These are phyloP conservation scores for Thaumetopoea pityocampa DNA, from an alignment of 1,140 invertebrate genomes.

Conservation along the genomic window DNA sequence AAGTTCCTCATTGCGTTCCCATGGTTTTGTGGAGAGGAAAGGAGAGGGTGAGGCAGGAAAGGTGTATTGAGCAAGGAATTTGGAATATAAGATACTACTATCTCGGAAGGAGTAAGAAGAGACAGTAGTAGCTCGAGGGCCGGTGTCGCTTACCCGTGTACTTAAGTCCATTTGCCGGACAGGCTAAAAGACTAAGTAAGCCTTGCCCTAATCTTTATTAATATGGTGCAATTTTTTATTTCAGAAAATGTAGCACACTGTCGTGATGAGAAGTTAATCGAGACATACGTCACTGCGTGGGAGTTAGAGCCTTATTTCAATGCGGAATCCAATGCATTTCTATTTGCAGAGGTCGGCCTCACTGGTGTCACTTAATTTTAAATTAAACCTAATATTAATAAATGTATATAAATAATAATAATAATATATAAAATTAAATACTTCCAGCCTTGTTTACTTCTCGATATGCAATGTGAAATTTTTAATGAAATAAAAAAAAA, in stretches of 20 bases:
- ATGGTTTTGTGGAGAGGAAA: too few species aligned
- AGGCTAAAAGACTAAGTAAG: neutral
- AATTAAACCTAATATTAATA: neutral
- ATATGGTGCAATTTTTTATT: constrained; percentile 26
- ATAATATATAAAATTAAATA: constrained; percentile 1
- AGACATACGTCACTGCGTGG: constrained; percentile 58
- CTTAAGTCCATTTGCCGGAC: too few species aligned
- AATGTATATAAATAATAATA: neutral
- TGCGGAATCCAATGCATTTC: constrained; percentile 39
- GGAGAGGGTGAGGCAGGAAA: too few species aligned
- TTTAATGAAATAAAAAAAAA: too few species aligned
- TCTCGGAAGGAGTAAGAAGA: too few species aligned
- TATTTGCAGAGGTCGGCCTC: constrained; percentile 60
- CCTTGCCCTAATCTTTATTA: neutral
- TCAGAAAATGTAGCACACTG: constrained; percentile 69
- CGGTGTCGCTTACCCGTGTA: too few species aligned
- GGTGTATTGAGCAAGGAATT: too few species aligned
- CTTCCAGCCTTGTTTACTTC: neutral
- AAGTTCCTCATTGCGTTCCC: too few species aligned
- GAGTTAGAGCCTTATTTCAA: constrained; percentile 50
- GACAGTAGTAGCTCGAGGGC: too few species aligned
- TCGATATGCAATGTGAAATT: too few species aligned
- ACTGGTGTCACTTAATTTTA: constrained; percentile 24
- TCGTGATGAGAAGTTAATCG: constrained; percentile 57
- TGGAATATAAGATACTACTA: too few species aligned